Evolutionary conservation across 2,888 invertebrate species (phyloP).

Genomic region (Vannuccia rotundouncinata): DNA sequence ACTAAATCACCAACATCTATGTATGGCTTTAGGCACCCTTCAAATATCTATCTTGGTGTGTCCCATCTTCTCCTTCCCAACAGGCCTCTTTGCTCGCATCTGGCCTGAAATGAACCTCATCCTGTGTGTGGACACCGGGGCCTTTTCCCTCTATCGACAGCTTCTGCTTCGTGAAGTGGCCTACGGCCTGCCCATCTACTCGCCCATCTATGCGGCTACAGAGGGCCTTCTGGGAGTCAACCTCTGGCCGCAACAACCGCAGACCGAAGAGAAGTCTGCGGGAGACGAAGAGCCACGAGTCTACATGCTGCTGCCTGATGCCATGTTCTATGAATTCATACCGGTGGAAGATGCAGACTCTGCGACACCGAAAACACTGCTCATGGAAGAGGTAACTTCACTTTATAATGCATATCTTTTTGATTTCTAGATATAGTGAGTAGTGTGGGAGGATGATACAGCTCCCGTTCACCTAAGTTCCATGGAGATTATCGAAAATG

Average conservation of each 20-base stretch:
- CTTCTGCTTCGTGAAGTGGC: slow-evolving; percentile 38
- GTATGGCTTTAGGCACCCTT: too few relatives aligned
- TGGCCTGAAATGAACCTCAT: slow-evolving; percentile 48
- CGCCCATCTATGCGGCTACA: slow-evolving; percentile 53
- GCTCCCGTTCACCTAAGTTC: too few relatives aligned
- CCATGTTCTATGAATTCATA: slow-evolving; percentile 54
- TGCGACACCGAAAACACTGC: slow-evolving; percentile 48
- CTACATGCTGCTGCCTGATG: slow-evolving; percentile 48
- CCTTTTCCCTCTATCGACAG: slow-evolving; percentile 48
- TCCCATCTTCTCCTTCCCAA: too few relatives aligned
- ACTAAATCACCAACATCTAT: too few relatives aligned
- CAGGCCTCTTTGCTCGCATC: slow-evolving; percentile 46
- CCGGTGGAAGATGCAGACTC: slow-evolving; percentile 46
- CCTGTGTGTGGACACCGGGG: slow-evolving; percentile 48
- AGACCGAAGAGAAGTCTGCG: too few relatives aligned
- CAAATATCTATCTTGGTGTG: too few relatives aligned
- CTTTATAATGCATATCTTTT: too few relatives aligned
- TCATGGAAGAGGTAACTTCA: slow-evolving; percentile 51
- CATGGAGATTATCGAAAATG: too few relatives aligned
- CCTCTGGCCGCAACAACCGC: slow-evolving; percentile 39
- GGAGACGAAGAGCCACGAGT: slow-evolving; percentile 38
- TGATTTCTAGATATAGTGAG: too few relatives aligned
- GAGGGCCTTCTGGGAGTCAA: slow-evolving; percentile 49
- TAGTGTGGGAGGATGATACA: too few relatives aligned
- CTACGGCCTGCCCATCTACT: slow-evolving; percentile 47